Conservation (phyloP, 2,797 vertebrate species). For the Lutjanus argentimaculatus region DNA sequence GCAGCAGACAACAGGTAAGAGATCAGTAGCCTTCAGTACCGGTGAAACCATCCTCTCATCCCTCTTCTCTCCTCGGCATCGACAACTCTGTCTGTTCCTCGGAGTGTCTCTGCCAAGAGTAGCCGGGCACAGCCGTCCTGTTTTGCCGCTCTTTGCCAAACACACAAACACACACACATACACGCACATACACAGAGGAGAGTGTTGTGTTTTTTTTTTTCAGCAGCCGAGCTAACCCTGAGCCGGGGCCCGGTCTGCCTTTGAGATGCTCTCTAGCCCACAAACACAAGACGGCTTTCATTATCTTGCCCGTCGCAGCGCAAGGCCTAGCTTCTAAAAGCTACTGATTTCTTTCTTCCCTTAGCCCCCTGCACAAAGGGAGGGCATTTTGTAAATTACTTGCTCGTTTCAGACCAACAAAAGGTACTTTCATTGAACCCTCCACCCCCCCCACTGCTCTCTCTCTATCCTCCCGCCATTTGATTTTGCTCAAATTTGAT, state of each 20-base stretch:
- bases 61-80: constrained; percentile 67
- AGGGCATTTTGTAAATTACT: constrained; percentile 99
- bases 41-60: constrained; percentile 48
- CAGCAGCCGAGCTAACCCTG: constrained; percentile 91
- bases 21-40: constrained; percentile 32
- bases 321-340: constrained; percentile 99
- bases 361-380: constrained; percentile 99
- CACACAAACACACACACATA: constrained; percentile 84
- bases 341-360: constrained; percentile 99
- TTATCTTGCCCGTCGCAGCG: constrained; percentile 98
- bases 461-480: constrained; percentile 91
- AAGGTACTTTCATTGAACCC: constrained; percentile 99
- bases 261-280: constrained; percentile 99
- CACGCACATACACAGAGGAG: constrained; percentile 67
- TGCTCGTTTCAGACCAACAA: constrained; percentile 99
- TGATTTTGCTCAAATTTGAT: constrained; percentile 99
- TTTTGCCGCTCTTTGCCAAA: constrained; percentile 91
- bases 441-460: constrained; percentile 84
- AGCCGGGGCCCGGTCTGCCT: constrained; percentile 95
- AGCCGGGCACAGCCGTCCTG: constrained; percentile 79
- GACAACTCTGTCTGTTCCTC: constrained; percentile 74
- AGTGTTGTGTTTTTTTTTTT: constrained; percentile 73
- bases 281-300: constrained; percentile 99
- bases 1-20: constrained; percentile 75
- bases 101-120: constrained; percentile 77